Percentiles rank a stretch among this genome's conserved stretches.
Conservation (phyloP, 2,797 vertebrate genomes). For the Nannoperca australis region DNA sequence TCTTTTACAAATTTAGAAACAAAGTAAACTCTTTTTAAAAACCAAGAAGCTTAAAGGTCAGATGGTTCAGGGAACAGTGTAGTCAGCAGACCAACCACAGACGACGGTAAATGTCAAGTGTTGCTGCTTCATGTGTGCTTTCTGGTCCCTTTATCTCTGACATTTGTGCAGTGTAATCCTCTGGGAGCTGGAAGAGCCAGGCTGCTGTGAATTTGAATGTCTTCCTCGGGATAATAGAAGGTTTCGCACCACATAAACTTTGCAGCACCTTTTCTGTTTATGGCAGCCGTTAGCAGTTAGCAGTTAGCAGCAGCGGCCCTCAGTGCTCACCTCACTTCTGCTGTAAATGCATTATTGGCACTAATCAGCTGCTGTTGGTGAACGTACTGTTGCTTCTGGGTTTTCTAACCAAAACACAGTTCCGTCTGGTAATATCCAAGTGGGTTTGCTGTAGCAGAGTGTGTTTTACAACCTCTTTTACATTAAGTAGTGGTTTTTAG, state of each 20-base stretch:
- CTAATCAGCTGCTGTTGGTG: neutral
- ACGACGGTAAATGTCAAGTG: slow-evolving; percentile 77
- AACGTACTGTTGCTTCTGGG: neutral
- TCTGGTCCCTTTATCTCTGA: slow-evolving; percentile 66
- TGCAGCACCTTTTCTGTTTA: neutral
- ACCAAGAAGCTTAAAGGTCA: slow-evolving; percentile 68
- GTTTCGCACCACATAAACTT: slow-evolving; percentile 27
- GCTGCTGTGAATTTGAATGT: slow-evolving; percentile 55
- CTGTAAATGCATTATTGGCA: neutral
- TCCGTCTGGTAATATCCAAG: neutral
- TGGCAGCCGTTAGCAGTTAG: too few species aligned
- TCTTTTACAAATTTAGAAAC: slow-evolving; percentile 27
- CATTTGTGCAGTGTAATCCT: slow-evolving; percentile 74
- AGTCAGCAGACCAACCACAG: slow-evolving; percentile 65
- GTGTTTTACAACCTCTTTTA: neutral
- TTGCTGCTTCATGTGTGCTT: slow-evolving; percentile 75
- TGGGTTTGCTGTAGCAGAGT: neutral
- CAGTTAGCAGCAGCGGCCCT: neutral
- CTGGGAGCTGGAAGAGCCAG: slow-evolving; percentile 39
- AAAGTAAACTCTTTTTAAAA: slow-evolving; percentile 25
- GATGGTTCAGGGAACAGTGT: slow-evolving; percentile 57
- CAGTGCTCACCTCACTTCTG: neutral
- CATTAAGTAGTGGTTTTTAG: slow-evolving; percentile 5
- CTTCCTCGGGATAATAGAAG: slow-evolving; percentile 16
- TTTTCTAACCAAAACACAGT: neutral